Evolutionary conservation across 2,888 invertebrate genomes (phyloP), one percentile per base, ranked within the genome.

Genomic region (Ormyrus labotus): DNA sequence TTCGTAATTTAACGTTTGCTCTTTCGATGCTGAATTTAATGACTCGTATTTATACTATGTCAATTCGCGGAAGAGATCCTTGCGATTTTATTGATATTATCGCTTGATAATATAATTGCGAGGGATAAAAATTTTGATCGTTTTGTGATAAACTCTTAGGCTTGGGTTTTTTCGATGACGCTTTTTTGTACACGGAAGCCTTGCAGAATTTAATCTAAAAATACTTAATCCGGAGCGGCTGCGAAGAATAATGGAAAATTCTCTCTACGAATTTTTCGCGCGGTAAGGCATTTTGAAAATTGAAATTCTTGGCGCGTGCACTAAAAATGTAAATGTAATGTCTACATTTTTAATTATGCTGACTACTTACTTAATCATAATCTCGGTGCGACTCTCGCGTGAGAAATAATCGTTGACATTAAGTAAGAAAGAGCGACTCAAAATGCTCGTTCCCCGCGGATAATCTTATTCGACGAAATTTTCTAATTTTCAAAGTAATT

Each of bases 321-420:
- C 19, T 47, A 19, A 70, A 70, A 69, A 60, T 50, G 47, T 47
- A 71, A 71, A 58, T 58, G 13, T 19, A 64, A 68, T 45, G 48
- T 13, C 50, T 5, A 61, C 34, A 57, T 57, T 77, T 72, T 72
- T 73, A 78, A 78, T 78, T 67, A 73, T 73, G 34, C 50, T 13
- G 63, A 68, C 68, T 57, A 73, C 61, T 73, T 63, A 57, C 57
- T 72, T 60, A 68, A 78, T 71, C 55, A n/a, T 58, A 61, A 63
- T 60, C 45, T n/a, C 50, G n/a, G 10, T 51, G 51, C 67, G 47
- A 45, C 64, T 8, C 6, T 48, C 5, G 7, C 64, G 6, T 50
- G 63, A 34, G 34, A 68, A 60, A 64, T 13, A n/a, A 75, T 60
- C 51, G 13, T 47, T 63, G 11, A 11, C 9, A 53, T 8, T 50